Evolutionary conservation across 2,888 invertebrate species (phyloP).

Genomic region (Leucophenga maculata): DNA sequence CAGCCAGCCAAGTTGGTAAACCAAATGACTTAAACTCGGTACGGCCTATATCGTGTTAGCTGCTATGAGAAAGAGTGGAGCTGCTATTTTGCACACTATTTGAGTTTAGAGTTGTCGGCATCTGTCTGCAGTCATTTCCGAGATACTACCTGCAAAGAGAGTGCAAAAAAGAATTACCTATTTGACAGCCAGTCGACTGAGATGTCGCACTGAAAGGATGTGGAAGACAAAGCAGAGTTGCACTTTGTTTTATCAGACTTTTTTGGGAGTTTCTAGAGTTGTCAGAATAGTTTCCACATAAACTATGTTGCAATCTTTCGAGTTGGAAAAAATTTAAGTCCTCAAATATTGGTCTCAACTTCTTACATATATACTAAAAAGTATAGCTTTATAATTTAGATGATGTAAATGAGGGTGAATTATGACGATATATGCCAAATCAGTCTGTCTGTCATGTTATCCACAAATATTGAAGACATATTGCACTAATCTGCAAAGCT

Average conservation of each 20-base stretch:
- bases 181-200: neutral
- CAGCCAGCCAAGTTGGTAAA: neutral
- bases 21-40: neutral
- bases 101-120: slow-evolving; percentile 1
- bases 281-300: slow-evolving; percentile 1
- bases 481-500: no score
- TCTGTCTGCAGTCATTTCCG: neutral
- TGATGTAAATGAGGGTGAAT: no score
- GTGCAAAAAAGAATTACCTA: neutral
- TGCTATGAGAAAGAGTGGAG: neutral
- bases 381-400: no score
- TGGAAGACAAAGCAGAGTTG: neutral
- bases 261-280: neutral
- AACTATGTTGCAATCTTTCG: neutral
- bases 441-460: no score
- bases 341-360: no score
- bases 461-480: no score
- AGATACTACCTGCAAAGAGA: neutral
- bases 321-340: no score
- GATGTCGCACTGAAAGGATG: neutral
- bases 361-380: no score
- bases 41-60: slow-evolving; percentile 2
- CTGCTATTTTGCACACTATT: neutral
- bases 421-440: no score
- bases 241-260: neutral